A percentile compares a stretch with the other conserved stretches of the same genome.
Conservation (phyloP, 2,888 invertebrate genomes). For the Synergus umbraculus region DNA sequence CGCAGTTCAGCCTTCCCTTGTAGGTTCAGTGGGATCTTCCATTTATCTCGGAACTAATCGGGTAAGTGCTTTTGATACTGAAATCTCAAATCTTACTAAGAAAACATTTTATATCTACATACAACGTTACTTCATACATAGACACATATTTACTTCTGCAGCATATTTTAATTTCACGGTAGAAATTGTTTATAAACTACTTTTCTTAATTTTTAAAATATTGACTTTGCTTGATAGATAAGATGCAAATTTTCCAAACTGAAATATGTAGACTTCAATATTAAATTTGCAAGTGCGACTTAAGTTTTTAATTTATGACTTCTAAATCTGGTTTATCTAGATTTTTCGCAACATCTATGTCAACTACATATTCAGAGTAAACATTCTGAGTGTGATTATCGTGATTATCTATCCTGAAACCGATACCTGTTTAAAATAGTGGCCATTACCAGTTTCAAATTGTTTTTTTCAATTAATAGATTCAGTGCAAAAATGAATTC, state of each 20-base stretch:
- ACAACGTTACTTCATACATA: neutral
- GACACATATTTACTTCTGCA: neutral
- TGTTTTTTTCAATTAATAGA: neutral
- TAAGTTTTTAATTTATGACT: neutral
- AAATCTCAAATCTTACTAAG: neutral
- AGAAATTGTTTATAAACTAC: neutral
- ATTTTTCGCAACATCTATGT: neutral
- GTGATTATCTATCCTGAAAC: slow-evolving; percentile 12
- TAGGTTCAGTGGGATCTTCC: slow-evolving; percentile 68
- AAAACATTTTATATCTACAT: neutral
- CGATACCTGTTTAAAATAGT: neutral
- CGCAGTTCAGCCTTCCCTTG: slow-evolving; percentile 66
- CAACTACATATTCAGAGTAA: slow-evolving; percentile 9
- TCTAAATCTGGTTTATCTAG: slow-evolving; percentile 26
- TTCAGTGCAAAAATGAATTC: neutral
- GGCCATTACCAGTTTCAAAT: slow-evolving; percentile 15
- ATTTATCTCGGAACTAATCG: slow-evolving; percentile 72
- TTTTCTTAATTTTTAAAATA: neutral
- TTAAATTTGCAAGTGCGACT: neutral
- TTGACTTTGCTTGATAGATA: neutral
- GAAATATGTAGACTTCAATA: neutral
- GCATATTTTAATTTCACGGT: neutral
- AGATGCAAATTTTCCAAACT: neutral
- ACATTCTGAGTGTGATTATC: slow-evolving; percentile 20
- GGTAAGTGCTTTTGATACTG: slow-evolving; percentile 62